These are phyloP conservation scores for Palythoa heliodiscus DNA, from an alignment of 92 coral and sea anemone genomes.

Conservation along the genomic window DNA sequence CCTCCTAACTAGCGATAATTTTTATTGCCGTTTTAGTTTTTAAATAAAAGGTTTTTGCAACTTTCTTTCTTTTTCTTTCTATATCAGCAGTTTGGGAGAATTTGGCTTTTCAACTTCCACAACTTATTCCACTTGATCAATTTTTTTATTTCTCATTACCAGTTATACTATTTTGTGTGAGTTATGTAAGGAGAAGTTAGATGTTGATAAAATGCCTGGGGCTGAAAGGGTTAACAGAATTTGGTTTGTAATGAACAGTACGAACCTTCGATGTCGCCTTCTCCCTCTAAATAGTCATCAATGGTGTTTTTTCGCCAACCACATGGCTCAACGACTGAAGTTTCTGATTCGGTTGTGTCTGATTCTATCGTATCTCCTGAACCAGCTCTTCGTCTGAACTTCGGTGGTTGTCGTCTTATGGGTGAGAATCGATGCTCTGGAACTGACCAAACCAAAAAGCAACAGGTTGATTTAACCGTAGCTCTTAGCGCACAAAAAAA, in stretches of 20 bases:
- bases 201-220: too few species aligned
- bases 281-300: conserved; percentile 18
- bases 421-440: conserved; percentile 14
- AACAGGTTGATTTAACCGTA: neutral
- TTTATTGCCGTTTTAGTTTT: too few species aligned
- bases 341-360: conserved; percentile 34
- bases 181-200: too few species aligned
- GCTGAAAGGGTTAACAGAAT: too few species aligned
- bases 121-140: too few species aligned
- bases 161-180: too few species aligned
- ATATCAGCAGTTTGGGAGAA: too few species aligned
- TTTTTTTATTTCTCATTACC: too few species aligned
- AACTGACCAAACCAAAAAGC: neutral
- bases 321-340: neutral
- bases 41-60: too few species aligned
- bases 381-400: conserved; percentile 12
- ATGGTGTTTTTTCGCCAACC: conserved; percentile 25
- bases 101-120: too few species aligned
- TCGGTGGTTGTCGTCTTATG: conserved; percentile 5
- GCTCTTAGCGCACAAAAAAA: neutral
- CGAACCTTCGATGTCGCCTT: conserved; percentile 29
- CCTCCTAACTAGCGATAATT: too few species aligned
- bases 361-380: conserved; percentile 19
- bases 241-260: neutral
- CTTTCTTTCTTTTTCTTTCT: too few species aligned